Base-by-base conservation (phyloP, 2,113 vertebrate species). In the Heterocephalus glaber region DNA sequence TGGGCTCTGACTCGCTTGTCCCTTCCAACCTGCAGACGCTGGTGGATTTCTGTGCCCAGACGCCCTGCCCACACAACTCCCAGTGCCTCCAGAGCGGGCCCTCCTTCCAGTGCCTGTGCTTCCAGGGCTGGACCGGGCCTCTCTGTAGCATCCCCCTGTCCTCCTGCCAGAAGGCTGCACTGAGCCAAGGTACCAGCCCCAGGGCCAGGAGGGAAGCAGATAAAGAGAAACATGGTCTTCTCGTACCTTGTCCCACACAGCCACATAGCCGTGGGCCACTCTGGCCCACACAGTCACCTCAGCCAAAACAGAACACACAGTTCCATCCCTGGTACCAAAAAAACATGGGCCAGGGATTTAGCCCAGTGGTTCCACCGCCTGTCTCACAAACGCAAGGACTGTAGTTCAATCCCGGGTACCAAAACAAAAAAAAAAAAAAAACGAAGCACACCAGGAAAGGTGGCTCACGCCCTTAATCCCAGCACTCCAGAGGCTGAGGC, bases 101-200 rank as follows among this genome's bases (percentile, higher is more conserved):
- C 10, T 95, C 94, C 22, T 97, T 97, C 63, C 92, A 85, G n/a
- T 98, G 98, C 83, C 85, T 94, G 19, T 98, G 98, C 93, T 88
- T 92, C 49, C 94, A 87, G 41, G 98, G 98, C 66, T 98, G 98
- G 98, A 81, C 87, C 0, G 98, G 98, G 16, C 90, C 95, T 56
- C 97, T 95, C 90, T 98, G 98, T 19, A 89, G 96, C 14, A 38
- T 93, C 0, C 98, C 97, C 0, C 84, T 97, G 30, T 95, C 97
- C 41, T 76, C 96, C 66, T 98, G 98, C 76, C 97, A 96, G 84
- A 92, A 79, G 63, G 96, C 92, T 7, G 97, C 97, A 0, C 60
- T 95, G 61, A 97, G 92, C 76, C 93, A 95, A 96, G 98, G 98
- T 98, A 98, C 74, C 68, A 41, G 17, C 30, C 54, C 72, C 56